Conservation (phyloP, 2,888 invertebrate genomes). For the Zygogramma bicolorata region DNA sequence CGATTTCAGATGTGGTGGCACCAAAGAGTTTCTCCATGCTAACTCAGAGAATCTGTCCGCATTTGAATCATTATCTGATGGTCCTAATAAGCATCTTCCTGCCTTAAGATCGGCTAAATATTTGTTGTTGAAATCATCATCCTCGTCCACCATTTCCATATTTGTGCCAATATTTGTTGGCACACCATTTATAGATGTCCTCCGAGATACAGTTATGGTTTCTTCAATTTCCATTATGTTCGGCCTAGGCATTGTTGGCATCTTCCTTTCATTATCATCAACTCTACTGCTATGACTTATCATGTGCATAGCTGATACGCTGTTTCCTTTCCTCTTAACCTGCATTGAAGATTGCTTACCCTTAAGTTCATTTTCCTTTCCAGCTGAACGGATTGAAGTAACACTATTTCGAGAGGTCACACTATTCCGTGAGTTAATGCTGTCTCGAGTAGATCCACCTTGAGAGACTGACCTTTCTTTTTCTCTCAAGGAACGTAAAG, state of each 20-base stretch:
- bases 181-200: slow-evolving; percentile 49
- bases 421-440: slow-evolving; percentile 17
- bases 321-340: slow-evolving; percentile 35
- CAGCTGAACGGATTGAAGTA: slow-evolving; percentile 25
- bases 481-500: slow-evolving; percentile 29
- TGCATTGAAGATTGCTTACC: not conserved
- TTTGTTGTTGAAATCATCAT: slow-evolving; percentile 87
- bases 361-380: slow-evolving; percentile 2
- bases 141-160: slow-evolving; percentile 82
- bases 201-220: slow-evolving; percentile 56
- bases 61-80: slow-evolving; percentile 55
- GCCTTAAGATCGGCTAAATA: slow-evolving; percentile 78
- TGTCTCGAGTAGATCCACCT: too few relatives aligned
- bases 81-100: slow-evolving; percentile 67
- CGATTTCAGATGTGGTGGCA: slow-evolving; percentile 87
- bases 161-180: slow-evolving; percentile 23
- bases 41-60: slow-evolving; percentile 76
- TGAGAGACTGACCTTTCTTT: not conserved
- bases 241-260: slow-evolving; percentile 33
- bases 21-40: slow-evolving; percentile 83
- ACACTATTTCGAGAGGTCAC: slow-evolving; percentile 9
- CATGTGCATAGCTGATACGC: slow-evolving; percentile 31
- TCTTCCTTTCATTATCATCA: slow-evolving; percentile 62
- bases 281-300: not conserved
- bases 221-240: slow-evolving; percentile 48